These are phyloP conservation scores for Drosophila pallidifrons DNA, from an alignment of 1,140 invertebrate species.

Conservation along the genomic window DNA sequence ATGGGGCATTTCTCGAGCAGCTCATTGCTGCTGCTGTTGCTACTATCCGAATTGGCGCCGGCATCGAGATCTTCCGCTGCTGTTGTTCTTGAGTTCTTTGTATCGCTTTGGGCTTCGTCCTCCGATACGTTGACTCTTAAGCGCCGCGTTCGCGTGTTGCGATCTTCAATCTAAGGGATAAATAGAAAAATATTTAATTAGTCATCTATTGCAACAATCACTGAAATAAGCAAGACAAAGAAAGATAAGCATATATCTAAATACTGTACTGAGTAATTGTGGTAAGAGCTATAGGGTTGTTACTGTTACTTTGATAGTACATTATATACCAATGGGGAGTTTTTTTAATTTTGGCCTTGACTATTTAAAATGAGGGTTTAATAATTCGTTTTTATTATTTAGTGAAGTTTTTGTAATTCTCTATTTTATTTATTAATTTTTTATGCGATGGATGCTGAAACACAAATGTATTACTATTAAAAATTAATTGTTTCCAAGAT, in stretches of 20 bases:
- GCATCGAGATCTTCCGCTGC: conserved; percentile 35
- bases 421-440: no score
- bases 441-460: no score
- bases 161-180: conserved; percentile 46
- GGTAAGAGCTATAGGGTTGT: no score
- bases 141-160: conserved; percentile 24
- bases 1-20: conserved; percentile 94
- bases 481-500: no score
- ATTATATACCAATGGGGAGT: no score
- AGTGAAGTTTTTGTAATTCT: no score
- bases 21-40: conserved; percentile 88
- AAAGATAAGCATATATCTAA: background rate
- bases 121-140: conserved; percentile 22
- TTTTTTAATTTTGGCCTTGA: no score
- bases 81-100: background rate
- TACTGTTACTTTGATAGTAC: no score
- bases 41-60: conserved; percentile 87
- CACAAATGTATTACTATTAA: no score
- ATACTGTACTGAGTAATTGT: no score
- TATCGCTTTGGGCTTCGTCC: conserved; percentile 43
- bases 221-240: background rate
- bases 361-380: no score
- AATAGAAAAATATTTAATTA: conserved; percentile 12
- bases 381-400: no score
- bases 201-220: background rate